Base-by-base conservation (phyloP, 1,140 invertebrate species). In the Akabosia matsudoensis region DNA sequence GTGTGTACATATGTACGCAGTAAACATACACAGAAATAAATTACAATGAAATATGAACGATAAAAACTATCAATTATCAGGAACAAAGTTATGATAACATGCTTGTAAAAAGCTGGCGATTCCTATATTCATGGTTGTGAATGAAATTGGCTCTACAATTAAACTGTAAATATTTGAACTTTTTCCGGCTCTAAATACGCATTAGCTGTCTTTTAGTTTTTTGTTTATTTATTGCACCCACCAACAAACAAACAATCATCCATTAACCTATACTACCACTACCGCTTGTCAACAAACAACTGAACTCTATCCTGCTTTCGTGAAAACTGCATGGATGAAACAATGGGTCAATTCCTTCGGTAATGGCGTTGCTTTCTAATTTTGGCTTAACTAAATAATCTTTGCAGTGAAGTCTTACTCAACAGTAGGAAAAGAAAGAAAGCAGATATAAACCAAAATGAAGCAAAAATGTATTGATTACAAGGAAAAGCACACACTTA, bases 221-320 rank as follows among this genome's bases (percentile, higher is more conserved):
- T 61, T 61, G 54, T 61, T 61, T 61, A 61, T 61, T 61, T 61
- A 61, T 61, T 61, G 54, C 54, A 61, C 54, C 54, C 54, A 61
- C 7, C 54, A 61, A 4, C 54, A 61, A 7, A 45, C 37, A 45
- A 7, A 45, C 37, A 45, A 45, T 10, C 37, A n/a, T n/a, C n/a
- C n/a, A n/a, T n/a, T n/a, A n/a, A n/a, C n/a, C n/a, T n/a, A n/a
- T n/a, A n/a, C n/a, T n/a, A n/a, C n/a, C n/a, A n/a, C n/a, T n/a
- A n/a, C 18, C 37, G 18, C 37, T 45, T 18, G 18, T 45, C 7
- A 10, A 45, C 37, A 45, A 45, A 45, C 37, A 45, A 45, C n/a
- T n/a, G n/a, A n/a, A n/a, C n/a, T n/a, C n/a, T n/a, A n/a, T n/a
- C n/a, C n/a, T n/a, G n/a, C n/a, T n/a, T n/a, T n/a, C n/a, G n/a